phyloP scores from a whole-genome alignment of 2,888 invertebrate species.

The Bursaphelenchus okinawaensis region DNA sequence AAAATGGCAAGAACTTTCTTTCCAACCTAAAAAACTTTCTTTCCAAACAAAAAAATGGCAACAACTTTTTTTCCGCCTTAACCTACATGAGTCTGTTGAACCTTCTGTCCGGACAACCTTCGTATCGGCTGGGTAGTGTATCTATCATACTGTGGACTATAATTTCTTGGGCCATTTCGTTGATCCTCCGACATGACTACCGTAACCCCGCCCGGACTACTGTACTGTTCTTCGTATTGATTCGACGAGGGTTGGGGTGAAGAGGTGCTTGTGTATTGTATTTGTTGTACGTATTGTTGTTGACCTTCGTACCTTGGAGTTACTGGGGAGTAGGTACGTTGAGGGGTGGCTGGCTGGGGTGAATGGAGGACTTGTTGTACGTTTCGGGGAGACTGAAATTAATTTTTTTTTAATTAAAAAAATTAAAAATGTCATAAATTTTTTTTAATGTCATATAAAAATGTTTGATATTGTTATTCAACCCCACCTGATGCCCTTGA shows the following conservation, averaged over 20 bases:
- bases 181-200: background rate
- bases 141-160: background rate
- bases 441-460: background rate
- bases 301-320: background rate
- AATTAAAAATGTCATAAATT: background rate
- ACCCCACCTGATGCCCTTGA: slow-evolving; percentile 7
- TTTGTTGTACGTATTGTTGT: background rate
- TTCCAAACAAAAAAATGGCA: background rate
- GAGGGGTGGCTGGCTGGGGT: background rate
- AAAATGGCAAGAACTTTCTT: background rate
- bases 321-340: background rate
- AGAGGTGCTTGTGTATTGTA: background rate
- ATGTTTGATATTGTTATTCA: too few species aligned
- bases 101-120: background rate
- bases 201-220: background rate
- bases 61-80: background rate
- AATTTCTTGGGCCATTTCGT: background rate
- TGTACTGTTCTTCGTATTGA: background rate
- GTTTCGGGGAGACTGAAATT: background rate
- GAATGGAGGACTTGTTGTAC: background rate
- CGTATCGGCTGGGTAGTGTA: background rate
- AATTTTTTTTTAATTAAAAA: too few species aligned
- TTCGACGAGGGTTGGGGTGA: background rate
- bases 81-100: background rate
- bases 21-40: background rate